Percentiles rank a stretch among this genome's conserved stretches.
These are phyloP conservation scores for Drosophila setifemur DNA, from an alignment of 1,140 invertebrate species.

Conservation along the genomic window DNA sequence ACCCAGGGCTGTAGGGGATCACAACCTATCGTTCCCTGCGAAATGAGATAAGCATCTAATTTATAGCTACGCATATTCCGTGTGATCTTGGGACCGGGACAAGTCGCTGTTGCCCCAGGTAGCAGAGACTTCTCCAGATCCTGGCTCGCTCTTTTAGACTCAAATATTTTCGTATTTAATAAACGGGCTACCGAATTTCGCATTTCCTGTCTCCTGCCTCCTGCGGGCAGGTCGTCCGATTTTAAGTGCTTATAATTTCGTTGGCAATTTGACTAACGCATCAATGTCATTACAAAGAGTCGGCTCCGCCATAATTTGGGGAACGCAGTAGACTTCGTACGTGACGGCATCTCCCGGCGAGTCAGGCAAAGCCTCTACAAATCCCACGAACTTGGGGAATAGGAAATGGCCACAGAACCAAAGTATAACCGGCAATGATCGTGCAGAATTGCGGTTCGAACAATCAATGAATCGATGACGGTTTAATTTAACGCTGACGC, in stretches of 20 bases:
- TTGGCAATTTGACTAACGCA: constrained; percentile 66
- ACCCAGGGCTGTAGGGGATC: constrained; percentile 31
- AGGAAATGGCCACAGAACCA: constrained; percentile 64
- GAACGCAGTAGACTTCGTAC: constrained; percentile 25
- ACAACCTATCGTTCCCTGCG: constrained; percentile 6
- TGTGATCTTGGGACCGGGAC: constrained; percentile 39
- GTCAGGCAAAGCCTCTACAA: not conserved
- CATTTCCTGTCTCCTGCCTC: constrained; percentile 60
- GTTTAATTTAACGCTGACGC: constrained; percentile 76
- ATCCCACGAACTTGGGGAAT: constrained; percentile 52
- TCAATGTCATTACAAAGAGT: constrained; percentile 58
- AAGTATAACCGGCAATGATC: constrained; percentile 69
- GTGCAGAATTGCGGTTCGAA: constrained; percentile 60
- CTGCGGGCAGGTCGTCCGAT: not conserved
- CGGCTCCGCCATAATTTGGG: constrained; percentile 45
- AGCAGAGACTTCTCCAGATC: not conserved
- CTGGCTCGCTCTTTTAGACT: too few species aligned
- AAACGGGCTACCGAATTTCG: constrained; percentile 78
- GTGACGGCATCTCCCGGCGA: constrained; percentile 56
- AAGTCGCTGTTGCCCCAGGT: constrained; percentile 25
- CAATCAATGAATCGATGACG: constrained; percentile 78
- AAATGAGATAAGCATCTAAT: constrained; percentile 73
- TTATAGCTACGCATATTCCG: constrained; percentile 65
- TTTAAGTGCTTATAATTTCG: constrained; percentile 56
- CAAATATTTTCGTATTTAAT: constrained; percentile 62